Evolutionary conservation across 2,797 vertebrate genomes (phyloP), one percentile per base, ranked within the genome.

Genomic region (Hippoglossus hippoglossus): DNA sequence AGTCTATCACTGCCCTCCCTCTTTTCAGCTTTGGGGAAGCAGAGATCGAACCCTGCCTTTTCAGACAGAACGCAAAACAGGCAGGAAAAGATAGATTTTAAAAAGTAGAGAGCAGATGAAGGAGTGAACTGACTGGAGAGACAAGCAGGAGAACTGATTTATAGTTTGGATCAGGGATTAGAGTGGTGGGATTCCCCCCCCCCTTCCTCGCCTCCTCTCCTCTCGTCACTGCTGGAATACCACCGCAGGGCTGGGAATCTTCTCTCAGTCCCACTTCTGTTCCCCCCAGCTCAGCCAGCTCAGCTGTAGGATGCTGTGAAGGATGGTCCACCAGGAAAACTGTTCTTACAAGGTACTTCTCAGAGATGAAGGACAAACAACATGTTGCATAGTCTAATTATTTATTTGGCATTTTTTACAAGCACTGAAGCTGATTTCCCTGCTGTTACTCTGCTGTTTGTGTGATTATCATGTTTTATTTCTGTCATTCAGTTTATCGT

Each of bases 281-380:
- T 84, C 76, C 77, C 75, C 41, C 22, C 63, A 72, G 71, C 78
- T 78, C 71, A 78, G 74, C 74, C 75, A 75, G 67, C 79, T 81
- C 82, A 3, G 18, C 75, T 95, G 86, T 96, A 97, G 94, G 96
- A 98, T 97, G 94, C 95, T 90, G 94, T 96, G 96, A 97, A 95
- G 87, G 95, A 97, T 98, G 97, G 97, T 98, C 69, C 97, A 98
- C 91, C 97, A 99, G 96, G 97, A 98, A 79, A 97, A 95, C 93
- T 97, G 96, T 90, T 94, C 96, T 66, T 96, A 99, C 88, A 96
- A 98, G 97, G 97, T 98, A 95, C 63, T 61, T 76, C 18, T 77
- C 54, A 52, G 31, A 74, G 59, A 25, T 9, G 5, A 52, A 62
- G 54, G 34, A 73, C 22, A 22, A 22, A 22, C 22, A 22, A 22